These are phyloP conservation scores for Montipora cactus DNA, from an alignment of 64 coral and sea anemone genomes.

Conservation along the genomic window DNA sequence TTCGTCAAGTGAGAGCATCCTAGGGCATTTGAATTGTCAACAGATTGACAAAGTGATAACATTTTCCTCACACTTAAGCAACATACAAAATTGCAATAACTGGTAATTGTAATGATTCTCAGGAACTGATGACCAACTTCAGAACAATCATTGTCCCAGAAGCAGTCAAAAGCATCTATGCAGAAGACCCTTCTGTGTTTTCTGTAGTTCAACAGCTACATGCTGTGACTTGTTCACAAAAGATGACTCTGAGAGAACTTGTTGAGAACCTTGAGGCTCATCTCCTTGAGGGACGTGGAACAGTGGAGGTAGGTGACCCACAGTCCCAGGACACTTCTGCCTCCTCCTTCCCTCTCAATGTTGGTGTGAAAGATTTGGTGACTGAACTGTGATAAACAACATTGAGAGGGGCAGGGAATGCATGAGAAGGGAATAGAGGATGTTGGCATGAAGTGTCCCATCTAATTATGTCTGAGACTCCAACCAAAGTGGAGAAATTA, in stretches of 20 bases:
- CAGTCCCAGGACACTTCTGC: no score
- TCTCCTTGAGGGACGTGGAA: constrained; percentile 37
- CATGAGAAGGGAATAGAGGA: no score
- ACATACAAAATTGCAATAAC: background rate
- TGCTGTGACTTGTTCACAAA: constrained; percentile 56
- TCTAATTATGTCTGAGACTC: no score
- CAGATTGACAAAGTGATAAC: no score
- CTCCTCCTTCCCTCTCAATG: no score
- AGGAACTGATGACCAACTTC: constrained; percentile 98
- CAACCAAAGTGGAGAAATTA: no score
- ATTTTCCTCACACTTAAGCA: background rate
- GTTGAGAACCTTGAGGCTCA: constrained; percentile 39
- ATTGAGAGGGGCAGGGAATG: no score
- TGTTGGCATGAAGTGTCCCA: no score
- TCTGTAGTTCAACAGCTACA: constrained; percentile 78
- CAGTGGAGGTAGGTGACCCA: constrained; percentile 20
- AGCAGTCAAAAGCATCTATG: constrained; percentile 89
- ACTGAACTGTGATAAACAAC: no score
- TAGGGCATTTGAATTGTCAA: no score
- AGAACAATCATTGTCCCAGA: constrained; percentile 98
- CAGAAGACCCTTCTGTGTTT: constrained; percentile 77
- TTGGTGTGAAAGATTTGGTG: no score
- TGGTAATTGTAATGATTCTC: background rate
- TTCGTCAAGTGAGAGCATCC: no score
- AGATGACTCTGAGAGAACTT: constrained; percentile 69